phyloP scores from a whole-genome alignment of 2,888 invertebrate species.

The Ptilodon capucinus region DNA sequence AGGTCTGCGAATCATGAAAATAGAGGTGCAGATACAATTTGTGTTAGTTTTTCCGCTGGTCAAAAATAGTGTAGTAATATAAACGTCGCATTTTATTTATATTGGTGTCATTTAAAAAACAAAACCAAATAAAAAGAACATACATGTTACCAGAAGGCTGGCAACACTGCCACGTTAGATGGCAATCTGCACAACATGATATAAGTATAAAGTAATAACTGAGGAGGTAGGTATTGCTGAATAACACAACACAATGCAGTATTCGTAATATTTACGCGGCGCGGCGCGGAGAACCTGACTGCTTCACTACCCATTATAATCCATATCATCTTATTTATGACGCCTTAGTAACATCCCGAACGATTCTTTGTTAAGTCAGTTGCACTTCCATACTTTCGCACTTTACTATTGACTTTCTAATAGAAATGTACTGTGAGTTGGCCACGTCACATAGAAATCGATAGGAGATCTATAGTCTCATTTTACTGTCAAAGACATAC shows the following conservation, averaged over 20 bases:
- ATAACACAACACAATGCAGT: not conserved
- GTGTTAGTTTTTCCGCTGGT: too few species aligned
- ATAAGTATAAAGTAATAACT: not conserved
- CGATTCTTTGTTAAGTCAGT: slow-evolving; percentile 11
- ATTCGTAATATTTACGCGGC: not conserved
- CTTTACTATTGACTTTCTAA: slow-evolving; percentile 20
- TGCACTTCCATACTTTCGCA: slow-evolving; percentile 12
- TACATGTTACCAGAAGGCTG: too few species aligned
- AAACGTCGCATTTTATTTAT: too few species aligned
- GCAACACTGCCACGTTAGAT: too few species aligned
- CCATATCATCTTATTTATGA: not conserved
- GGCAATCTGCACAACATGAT: too few species aligned
- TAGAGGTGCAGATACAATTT: too few species aligned
- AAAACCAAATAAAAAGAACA: too few species aligned
- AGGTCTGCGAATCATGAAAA: too few species aligned
- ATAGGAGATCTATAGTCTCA: slow-evolving; percentile 22
- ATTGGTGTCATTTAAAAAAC: too few species aligned
- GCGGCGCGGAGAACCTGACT: not conserved
- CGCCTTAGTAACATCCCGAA: not conserved
- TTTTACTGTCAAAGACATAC: slow-evolving; percentile 28
- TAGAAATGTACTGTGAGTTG: slow-evolving; percentile 15
- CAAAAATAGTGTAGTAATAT: too few species aligned
- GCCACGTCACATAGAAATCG: slow-evolving; percentile 5
- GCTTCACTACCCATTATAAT: not conserved
- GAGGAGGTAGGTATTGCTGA: not conserved